Base-by-base conservation (phyloP, 2,113 vertebrate genomes). In the Pao palembangensis region DNA sequence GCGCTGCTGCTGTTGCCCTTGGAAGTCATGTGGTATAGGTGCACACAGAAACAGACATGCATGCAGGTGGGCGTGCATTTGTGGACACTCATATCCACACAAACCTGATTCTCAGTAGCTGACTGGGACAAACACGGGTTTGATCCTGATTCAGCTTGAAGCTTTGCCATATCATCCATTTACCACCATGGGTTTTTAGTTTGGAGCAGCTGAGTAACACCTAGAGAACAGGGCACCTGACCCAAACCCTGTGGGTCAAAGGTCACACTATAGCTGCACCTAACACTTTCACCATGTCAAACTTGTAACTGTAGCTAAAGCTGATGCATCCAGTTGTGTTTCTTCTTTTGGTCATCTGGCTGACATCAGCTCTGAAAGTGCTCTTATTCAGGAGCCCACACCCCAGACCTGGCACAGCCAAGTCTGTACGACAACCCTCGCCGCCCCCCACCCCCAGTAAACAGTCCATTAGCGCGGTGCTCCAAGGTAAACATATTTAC, bases 401-500 rank as follows among this genome's bases (percentile, higher is more conserved):
- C 61, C 69, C 75, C 59, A 56, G 66, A 83, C 75, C 69, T 61
- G 51, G 62, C 25, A 49, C 71, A 74, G 81, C 67, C 55, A 67
- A 67, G 65, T 77, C 64, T 64, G 61, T 61, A 67, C 31, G 76
- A 71, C 69, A 69, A 65, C 72, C 79, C 75, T 69, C 21, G 13
- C 79, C 72, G 69, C 76, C 85, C 67, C 76, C 82, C 77, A 2
- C 34, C 25, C 61, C 82, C 68, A 69, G 83, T 88, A 88, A 87
- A 87, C 83, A 88, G 83, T 87, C 87, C 83, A 89, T 89, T 88
- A 89, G 85, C 43, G 73, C 58, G 76, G 82, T 68, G 86, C 88
- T 89, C 86, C 85, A 87, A 89, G 86, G 88, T 89, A 88, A 89
- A 89, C 85, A 87, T 87, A 84, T 88, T 88, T 89, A 86, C 86